Evolutionary conservation across 2,797 vertebrate genomes (phyloP), one percentile per base, ranked within the genome.

Genomic region (Morelia viridis): DNA sequence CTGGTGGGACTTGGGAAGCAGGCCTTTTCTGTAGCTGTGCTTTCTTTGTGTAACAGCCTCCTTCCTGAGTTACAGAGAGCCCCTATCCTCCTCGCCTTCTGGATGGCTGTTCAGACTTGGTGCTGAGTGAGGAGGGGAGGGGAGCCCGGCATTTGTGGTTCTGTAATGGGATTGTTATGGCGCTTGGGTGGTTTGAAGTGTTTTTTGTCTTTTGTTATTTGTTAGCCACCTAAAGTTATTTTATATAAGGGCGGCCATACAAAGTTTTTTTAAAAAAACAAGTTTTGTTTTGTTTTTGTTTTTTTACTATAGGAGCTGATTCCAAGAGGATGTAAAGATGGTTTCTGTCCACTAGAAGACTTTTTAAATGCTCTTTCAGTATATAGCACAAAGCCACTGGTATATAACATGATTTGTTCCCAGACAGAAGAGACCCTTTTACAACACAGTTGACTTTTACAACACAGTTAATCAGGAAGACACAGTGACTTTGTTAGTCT

Each of bases 261-360:
- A 24, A 46, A 41, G 35, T 35, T 35, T 76, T 35, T 80, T 8
- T 80, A 24, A 1, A 22, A 46, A 22, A 76, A 41, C 35, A 41
- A 41, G 41, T 41, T 41, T 41, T 41, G 41, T 41, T 3, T 41
- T 41, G 87, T 53, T 94, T 85, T n/a, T n/a, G n/a, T 96, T 92
- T 96, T 68, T 91, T 93, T 93, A 89, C 65, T 91, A 24, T 94
- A 99, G 99, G 99, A 99, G 92, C 98, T 98, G 94, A 97, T 98
- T 85, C 97, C 99, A 1, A 97, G 96, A 91, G 98, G 99, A 84
- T 99, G 99, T 86, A 98, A 97, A 84, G 97, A 97, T 64, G 96
- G 97, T 92, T 98, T 99, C 96, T 99, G 99, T 95, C 98, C 99
- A 0, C 98, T 99, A 58, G 93, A 98, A 92, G 98, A 99, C 94